These are phyloP conservation scores for Acanthaster planci DNA, from an alignment of 35 echinoderm and acorn worm genomes.

Conservation along the genomic window DNA sequence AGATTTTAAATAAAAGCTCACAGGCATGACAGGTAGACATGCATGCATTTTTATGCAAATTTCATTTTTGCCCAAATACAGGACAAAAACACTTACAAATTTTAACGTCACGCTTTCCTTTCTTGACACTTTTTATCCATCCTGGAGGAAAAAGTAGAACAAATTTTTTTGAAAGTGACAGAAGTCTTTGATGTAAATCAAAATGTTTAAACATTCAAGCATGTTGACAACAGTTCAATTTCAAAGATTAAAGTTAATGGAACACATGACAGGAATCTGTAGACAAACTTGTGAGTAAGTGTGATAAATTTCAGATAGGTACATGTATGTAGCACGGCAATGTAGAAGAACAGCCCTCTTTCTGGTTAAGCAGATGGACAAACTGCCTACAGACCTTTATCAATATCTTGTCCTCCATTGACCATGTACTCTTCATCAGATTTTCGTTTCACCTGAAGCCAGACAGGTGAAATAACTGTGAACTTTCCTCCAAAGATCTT, in stretches of 20 bases:
- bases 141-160: conserved; percentile 43
- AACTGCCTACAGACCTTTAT: too few species aligned
- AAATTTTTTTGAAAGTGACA: too few species aligned
- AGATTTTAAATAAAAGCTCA: neutral
- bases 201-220: too few species aligned
- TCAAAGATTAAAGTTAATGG: too few species aligned
- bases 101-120: conserved; percentile 68
- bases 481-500: conserved; percentile 99
- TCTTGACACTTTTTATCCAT: conserved; percentile 90
- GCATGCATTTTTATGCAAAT: neutral
- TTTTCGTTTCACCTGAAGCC: conserved; percentile 81
- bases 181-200: too few species aligned
- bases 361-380: too few species aligned
- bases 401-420: conserved; percentile 95
- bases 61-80: neutral
- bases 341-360: too few species aligned
- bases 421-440: conserved; percentile 43
- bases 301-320: too few species aligned
- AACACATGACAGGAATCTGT: too few species aligned
- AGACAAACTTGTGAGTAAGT: too few species aligned
- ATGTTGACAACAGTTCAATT: too few species aligned
- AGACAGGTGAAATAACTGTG: conserved; percentile 84
- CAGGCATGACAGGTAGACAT: neutral
- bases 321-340: too few species aligned
- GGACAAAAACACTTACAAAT: conserved; percentile 44